phyloP scores from a whole-genome alignment of 2,888 invertebrate genomes.

The Scaptodrosophila latifasciaeformis region DNA sequence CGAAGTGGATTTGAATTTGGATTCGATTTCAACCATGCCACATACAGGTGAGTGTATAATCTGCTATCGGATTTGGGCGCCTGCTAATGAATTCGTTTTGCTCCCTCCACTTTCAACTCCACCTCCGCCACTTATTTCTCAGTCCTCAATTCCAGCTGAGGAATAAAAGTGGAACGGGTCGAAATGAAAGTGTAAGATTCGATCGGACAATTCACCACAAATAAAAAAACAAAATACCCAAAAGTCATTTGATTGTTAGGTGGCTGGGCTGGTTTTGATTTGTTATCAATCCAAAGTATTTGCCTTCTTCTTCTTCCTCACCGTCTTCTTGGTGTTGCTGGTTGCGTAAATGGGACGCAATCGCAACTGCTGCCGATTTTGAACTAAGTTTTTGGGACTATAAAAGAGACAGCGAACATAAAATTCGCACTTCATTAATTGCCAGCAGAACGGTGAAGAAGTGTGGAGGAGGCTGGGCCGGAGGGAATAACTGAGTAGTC shows the following conservation, averaged over 20 bases:
- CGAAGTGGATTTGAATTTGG: background rate
- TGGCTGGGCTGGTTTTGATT: slow-evolving; percentile 10
- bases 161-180: slow-evolving; percentile 5
- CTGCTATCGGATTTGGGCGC: slow-evolving; percentile 7
- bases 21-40: slow-evolving; percentile 45
- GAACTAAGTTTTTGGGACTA: slow-evolving; percentile 2
- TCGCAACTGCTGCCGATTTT: slow-evolving; percentile 15
- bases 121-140: too few species aligned
- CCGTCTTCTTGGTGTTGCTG: too few species aligned
- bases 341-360: slow-evolving; percentile 2
- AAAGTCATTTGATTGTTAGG: slow-evolving; percentile 28
- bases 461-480: background rate
- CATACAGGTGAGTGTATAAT: slow-evolving; percentile 55
- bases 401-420: slow-evolving; percentile 20
- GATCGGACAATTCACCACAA: slow-evolving; percentile 13
- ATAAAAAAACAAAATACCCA: slow-evolving; percentile 8
- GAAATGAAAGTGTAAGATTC: slow-evolving; percentile 32
- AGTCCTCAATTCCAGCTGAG: too few species aligned
- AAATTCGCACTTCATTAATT: slow-evolving; percentile 47
- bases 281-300: background rate
- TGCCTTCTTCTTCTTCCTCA: background rate
- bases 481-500: background rate
- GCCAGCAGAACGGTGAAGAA: slow-evolving; percentile 8
- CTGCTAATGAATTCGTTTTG: slow-evolving; percentile 47
- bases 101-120: too few species aligned